Percentiles rank a stretch among this genome's conserved stretches.
phyloP scores from a whole-genome alignment of 2,888 invertebrate species.

The Cynaeus angustus region DNA sequence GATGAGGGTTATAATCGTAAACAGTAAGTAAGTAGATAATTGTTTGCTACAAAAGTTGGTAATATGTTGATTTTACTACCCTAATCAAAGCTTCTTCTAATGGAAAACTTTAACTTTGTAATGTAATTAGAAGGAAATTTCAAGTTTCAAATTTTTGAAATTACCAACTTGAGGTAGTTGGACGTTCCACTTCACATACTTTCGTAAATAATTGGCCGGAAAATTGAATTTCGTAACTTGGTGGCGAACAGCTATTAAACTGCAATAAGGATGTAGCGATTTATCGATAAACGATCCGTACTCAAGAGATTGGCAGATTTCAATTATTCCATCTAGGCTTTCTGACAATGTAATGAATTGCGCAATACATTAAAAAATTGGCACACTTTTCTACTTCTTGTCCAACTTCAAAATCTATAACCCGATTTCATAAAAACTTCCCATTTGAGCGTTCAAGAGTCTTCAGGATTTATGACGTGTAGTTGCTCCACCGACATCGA shows the following conservation, averaged over 20 bases:
- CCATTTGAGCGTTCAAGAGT: conserved; percentile 12
- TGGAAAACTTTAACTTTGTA: neutral
- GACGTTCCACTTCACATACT: conserved; percentile 17
- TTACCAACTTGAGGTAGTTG: conserved; percentile 4
- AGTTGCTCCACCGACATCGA: conserved; percentile 22
- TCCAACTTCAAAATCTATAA: neutral
- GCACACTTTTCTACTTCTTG: neutral
- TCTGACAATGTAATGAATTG: neutral
- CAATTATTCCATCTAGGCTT: conserved; percentile 12
- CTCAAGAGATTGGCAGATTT: conserved; percentile 19
- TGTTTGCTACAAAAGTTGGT: neutral
- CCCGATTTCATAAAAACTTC: no score
- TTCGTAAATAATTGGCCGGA: conserved; percentile 38
- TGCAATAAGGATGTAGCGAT: conserved; percentile 39
- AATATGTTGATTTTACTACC: neutral
- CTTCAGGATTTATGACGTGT: conserved; percentile 22
- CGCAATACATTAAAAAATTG: neutral
- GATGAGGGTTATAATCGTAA: neutral
- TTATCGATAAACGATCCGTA: conserved; percentile 35
- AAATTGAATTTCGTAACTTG: conserved; percentile 41
- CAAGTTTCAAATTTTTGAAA: conserved; percentile 22
- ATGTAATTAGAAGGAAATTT: conserved; percentile 8
- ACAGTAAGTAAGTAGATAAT: conserved; percentile 6
- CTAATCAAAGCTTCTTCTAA: conserved; percentile 9
- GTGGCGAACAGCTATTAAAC: conserved; percentile 41